Base-by-base conservation (phyloP, 2,113 vertebrate genomes). In the Sinocyclocheilus rhinocerous region DNA sequence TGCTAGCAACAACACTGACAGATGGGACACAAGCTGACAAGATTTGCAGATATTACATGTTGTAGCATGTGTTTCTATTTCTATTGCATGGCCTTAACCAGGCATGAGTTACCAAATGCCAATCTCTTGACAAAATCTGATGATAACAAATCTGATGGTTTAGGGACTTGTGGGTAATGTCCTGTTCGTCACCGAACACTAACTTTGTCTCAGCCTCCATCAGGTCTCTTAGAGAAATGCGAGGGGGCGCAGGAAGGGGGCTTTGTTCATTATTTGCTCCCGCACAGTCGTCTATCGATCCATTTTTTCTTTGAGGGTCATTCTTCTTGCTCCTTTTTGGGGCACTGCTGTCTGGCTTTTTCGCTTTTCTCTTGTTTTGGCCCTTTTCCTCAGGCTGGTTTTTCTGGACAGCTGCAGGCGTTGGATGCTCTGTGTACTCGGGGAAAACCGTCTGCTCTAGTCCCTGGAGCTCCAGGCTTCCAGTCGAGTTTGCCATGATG, bases 181-280 rank as follows among this genome's bases (percentile, higher is more conserved):
- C 86, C 24, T 92, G 91, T 79, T 96, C 92, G 1, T 94, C 92
- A 1, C 72, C 3, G 22, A 91, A 95, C 81, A 94, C 93, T 87
- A 95, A 69, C 87, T 92, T 91, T 16, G 4, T 87, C 92, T 96
- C 95, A 73, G 92, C 89, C 55, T 95, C 93, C 86, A 65, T 83
- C 55, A 94, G 77, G 36, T 8, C 92, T 90, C 93, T 89, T 83
- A 91, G 84, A 89, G 92, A 89, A 79, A 93, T 90, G 16, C 63
- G 91, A 39, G 90, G 48, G 33, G 87, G 73, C 3, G 50, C 16
- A 61, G 84, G 36, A 24, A 76, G 20, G 0, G 22, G 57, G 65
- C 36, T 29, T 52, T 77, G 16, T 2, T 8, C 86, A 48, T 22
- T 87, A 36, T 33, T 63, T 89, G 88, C 12, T 33, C 57, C 83